A percentile compares a stretch with the other conserved stretches of the same genome.
Evolutionary conservation across 1,140 invertebrate genomes (phyloP).

Genomic region (Argopecten irradians): DNA sequence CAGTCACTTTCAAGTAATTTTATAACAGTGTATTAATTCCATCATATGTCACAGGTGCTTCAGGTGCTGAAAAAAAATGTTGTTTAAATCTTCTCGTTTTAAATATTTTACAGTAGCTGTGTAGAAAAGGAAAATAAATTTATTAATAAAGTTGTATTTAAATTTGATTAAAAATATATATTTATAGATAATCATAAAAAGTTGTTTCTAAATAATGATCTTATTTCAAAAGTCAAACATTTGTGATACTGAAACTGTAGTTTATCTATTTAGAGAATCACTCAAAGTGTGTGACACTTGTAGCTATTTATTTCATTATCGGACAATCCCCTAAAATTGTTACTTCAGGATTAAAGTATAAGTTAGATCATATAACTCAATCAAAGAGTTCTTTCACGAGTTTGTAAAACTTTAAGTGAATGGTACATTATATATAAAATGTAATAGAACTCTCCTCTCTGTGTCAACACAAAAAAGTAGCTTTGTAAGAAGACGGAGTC

Average conservation of each 20-base stretch:
- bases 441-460: background rate
- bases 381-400: constrained; percentile 8
- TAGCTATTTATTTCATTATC: background rate
- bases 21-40: too few relatives aligned
- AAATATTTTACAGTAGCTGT: too few relatives aligned
- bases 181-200: background rate
- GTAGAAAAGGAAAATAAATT: too few relatives aligned
- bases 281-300: background rate
- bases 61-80: too few relatives aligned
- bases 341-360: background rate
- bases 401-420: background rate
- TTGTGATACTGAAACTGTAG: background rate
- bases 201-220: background rate
- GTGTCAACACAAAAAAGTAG: background rate
- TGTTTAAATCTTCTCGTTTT: too few relatives aligned
- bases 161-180: too few relatives aligned
- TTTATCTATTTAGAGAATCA: background rate
- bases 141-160: too few relatives aligned
- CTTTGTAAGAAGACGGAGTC: background rate
- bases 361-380: background rate
- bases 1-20: too few relatives aligned
- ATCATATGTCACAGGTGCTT: too few relatives aligned
- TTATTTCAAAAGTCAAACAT: background rate
- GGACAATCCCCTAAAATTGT: background rate
- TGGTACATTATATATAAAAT: constrained; percentile 13